Evolutionary conservation across 2,797 vertebrate genomes (phyloP).

Genomic region (Brotula barbata): DNA sequence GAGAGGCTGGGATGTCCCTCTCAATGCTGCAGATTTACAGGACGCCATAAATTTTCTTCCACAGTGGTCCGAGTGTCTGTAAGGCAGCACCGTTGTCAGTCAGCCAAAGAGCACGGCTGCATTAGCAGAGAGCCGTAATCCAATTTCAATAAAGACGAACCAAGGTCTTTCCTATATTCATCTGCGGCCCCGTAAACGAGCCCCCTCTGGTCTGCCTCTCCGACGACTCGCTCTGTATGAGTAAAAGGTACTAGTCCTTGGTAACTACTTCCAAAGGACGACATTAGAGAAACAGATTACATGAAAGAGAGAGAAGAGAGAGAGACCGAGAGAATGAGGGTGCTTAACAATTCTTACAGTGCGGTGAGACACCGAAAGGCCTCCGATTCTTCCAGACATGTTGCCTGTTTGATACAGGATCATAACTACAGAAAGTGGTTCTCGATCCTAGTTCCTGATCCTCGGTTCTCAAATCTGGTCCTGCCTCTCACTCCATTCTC

Average conservation of each 20-base stretch:
- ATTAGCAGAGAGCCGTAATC: constrained; percentile 67
- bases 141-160: constrained; percentile 77
- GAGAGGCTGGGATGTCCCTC: constrained; percentile 34
- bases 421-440: too few species aligned
- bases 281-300: neutral
- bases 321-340: neutral
- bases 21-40: constrained; percentile 57
- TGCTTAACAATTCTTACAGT: constrained; percentile 3
- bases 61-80: constrained; percentile 53
- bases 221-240: constrained; percentile 38
- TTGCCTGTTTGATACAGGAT: constrained; percentile 10
- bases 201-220: constrained; percentile 19
- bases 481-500: too few species aligned
- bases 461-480: too few species aligned
- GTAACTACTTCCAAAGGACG: constrained; percentile 28
- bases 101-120: constrained; percentile 64
- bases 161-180: constrained; percentile 69
- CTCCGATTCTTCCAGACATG: constrained; percentile 14
- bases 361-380: constrained; percentile 1
- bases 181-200: constrained; percentile 38
- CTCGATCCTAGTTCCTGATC: too few species aligned
- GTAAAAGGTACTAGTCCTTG: constrained; percentile 56
- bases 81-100: constrained; percentile 55
- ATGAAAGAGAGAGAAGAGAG: neutral
- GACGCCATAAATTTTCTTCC: constrained; percentile 54